Base-by-base conservation (phyloP, 2,113 vertebrate genomes). In the Psittacara wagleri region DNA sequence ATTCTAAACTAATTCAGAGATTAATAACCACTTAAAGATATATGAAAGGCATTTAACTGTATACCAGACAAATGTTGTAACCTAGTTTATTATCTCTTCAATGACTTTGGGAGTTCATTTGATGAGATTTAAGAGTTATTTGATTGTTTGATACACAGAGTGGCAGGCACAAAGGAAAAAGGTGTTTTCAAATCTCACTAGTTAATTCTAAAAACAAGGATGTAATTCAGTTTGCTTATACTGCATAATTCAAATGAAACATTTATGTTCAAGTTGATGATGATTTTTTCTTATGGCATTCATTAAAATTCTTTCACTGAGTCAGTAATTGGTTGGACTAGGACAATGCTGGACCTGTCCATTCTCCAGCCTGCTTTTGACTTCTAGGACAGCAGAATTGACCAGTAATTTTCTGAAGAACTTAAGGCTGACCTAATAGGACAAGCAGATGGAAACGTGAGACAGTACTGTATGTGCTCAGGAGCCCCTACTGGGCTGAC, bases 11-110 rank as follows among this genome's bases (percentile, higher is more conserved):
- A 98, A 98, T 97, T 96, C 95, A 28, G 88, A 96, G 91, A 98
- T 98, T 98, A 98, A 98, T 98, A 98, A 97, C 97, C 95, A 96
- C 96, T 98, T 98, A 98, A 97, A 97, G 96, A 96, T 97, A 97
- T 96, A 95, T 85, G 97, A 97, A 98, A 98, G 97, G 83, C 97
- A 97, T 96, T 97, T 96, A 80, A 77, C 86, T 96, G 68, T 93
- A 86, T 92, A 94, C 27, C 82, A 96, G 89, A 92, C 1, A 6
- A 92, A 82, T 95, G 95, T 95, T 97, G 90, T 90, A 97, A 96
- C 93, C 82, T 84, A 48, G 39, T 95, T 97, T 97, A 95, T 95
- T 91, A 95, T 94, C 92, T 97, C 78, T 92, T 86, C 94, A 68
- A n/a, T 95, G 97, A 95, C 97, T 97, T 95, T 93, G 94, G 94